Base-by-base conservation (phyloP, 2,113 vertebrate genomes). In the Meleagris gallopavo region DNA sequence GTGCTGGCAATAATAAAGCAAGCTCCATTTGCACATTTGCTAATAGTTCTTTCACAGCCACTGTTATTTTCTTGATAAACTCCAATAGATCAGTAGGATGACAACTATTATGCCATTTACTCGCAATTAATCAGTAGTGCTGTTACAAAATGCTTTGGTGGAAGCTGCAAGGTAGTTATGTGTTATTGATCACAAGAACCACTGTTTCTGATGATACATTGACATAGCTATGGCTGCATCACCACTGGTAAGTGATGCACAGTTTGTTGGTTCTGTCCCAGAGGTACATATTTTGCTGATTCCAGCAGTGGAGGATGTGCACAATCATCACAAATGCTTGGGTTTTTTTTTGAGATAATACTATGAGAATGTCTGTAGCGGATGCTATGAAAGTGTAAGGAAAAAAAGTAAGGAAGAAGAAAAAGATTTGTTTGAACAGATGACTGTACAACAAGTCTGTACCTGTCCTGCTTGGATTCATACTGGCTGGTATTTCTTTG, bases 31-130 rank as follows among this genome's bases (percentile, higher is more conserved):
- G 75, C 67, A 83, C 24, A 52, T 83, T 80, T 6, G 4, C 67
- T 87, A 79, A 61, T 55, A 88, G 36, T 57, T 95, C 61, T 87
- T 90, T 58, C 43, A 40, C 13, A 69, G 65, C 40, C 36, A 74
- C 15, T 91, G 36, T 48, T 82, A 19, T 76, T 94, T 89, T 48
- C 60, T 86, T 88, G 55, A 65, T 69, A 83, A 80, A 84, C 32
- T 25, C 22, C 30, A n/a, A 17, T 66, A 89, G 92, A 77, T 89
- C 57, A 83, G 34, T 65, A 64, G 60, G 25, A 43, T 85, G 85
- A 60, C 45, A 70, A 52, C 77, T 69, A 3, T 57, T 76, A 2
- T 29, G 70, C 46, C n/a, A 48, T 57, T 72, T 87, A 25, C 24
- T 32, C 80, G 27, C 48, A 65, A 48, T 6, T 84, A 64, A 82